Percentiles rank a stretch among this genome's conserved stretches.
Evolutionary conservation across 1,140 invertebrate species (phyloP).

Genomic region (Meteorus sp.): DNA sequence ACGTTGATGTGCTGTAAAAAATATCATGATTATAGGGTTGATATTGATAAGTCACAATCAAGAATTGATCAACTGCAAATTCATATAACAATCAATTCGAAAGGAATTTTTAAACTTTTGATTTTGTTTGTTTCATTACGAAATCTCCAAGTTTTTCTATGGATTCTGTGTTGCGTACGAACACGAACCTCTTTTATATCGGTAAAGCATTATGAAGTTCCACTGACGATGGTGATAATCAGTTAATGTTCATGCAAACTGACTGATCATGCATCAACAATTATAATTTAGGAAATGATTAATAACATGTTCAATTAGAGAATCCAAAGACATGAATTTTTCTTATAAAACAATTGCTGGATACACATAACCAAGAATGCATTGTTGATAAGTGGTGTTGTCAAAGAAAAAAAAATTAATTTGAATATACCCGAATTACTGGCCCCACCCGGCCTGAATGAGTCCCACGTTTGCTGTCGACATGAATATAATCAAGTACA

Average conservation of each 20-base stretch:
- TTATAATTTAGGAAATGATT: background rate
- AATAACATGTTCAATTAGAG: slow-evolving; percentile 11
- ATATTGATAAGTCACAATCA: slow-evolving; percentile 7
- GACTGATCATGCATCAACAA: background rate
- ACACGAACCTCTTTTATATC: too few species aligned
- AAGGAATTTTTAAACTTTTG: too few species aligned
- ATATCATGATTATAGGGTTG: too few species aligned
- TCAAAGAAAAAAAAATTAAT: background rate
- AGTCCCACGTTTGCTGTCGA: slow-evolving; percentile 44
- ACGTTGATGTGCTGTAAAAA: slow-evolving; percentile 60
- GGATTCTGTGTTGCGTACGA: too few species aligned
- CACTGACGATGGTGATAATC: too few species aligned
- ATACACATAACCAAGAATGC: too few species aligned
- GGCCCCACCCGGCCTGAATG: slow-evolving; percentile 49
- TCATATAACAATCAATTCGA: background rate
- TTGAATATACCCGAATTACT: slow-evolving; percentile 39
- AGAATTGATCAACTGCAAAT: slow-evolving; percentile 1
- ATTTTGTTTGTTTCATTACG: too few species aligned
- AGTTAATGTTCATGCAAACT: too few species aligned
- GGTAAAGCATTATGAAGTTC: too few species aligned
- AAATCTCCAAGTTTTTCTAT: too few species aligned
- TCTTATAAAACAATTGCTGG: too few species aligned
- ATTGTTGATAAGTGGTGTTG: background rate
- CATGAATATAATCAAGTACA: slow-evolving; percentile 50
- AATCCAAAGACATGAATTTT: too few species aligned